phyloP scores from a whole-genome alignment of 2,888 invertebrate species.

The Cheilosia grossa region DNA sequence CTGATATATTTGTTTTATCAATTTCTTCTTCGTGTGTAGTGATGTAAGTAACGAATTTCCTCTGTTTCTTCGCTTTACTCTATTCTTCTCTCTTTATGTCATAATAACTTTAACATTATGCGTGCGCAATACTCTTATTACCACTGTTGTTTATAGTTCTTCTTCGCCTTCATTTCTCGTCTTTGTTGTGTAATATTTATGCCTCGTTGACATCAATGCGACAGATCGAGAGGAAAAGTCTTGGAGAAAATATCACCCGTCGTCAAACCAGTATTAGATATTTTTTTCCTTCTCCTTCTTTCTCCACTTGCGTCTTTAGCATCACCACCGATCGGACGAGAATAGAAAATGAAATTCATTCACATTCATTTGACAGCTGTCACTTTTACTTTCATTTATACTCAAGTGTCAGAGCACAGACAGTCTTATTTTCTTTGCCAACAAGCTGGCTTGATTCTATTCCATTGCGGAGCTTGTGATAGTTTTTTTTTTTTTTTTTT shows the following conservation, averaged over 20 bases:
- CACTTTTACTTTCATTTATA: constrained; percentile 23
- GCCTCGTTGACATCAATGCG: constrained; percentile 34
- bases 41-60: constrained; percentile 62
- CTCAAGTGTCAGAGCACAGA: constrained; percentile 16
- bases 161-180: constrained; percentile 46
- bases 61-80: constrained; percentile 13
- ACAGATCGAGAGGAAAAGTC: constrained; percentile 6
- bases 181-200: constrained; percentile 46
- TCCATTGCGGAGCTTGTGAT: constrained; percentile 59
- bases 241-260: constrained; percentile 18
- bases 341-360: constrained; percentile 27
- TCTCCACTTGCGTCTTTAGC: constrained; percentile 10
- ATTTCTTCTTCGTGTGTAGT: constrained; percentile 47
- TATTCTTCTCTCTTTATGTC: constrained; percentile 8
- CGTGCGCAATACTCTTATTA: constrained; percentile 54
- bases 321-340: constrained; percentile 43
- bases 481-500: constrained; percentile 62
- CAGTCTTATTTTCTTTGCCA: constrained; percentile 33
- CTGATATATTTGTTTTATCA: constrained; percentile 64
- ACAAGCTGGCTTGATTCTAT: constrained; percentile 38
- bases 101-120: constrained; percentile 40
- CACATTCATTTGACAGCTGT: constrained; percentile 45
- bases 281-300: constrained; percentile 4
- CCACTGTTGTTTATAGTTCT: constrained; percentile 63
- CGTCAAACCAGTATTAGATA: constrained; percentile 36